These are phyloP conservation scores for Pampusana beccarii DNA, from an alignment of 2,113 vertebrate species.

Conservation along the genomic window DNA sequence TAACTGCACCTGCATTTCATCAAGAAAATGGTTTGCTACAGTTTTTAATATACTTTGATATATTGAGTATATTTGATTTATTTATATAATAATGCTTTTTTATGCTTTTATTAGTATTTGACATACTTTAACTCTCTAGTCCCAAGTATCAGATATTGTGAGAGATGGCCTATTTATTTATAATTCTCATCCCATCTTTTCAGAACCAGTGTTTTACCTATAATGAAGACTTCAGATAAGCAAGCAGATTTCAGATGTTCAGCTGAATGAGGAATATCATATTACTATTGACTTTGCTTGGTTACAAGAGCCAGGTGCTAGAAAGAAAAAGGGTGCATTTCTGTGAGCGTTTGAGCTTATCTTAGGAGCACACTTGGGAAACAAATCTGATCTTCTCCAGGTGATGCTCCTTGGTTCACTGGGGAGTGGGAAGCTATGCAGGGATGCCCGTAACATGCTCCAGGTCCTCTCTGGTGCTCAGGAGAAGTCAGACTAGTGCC, in stretches of 20 bases:
- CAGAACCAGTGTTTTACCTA: background rate
- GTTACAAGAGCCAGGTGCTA: background rate
- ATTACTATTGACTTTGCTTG: background rate
- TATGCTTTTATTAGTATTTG: conserved; percentile 9
- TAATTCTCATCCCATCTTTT: background rate
- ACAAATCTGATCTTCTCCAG: background rate
- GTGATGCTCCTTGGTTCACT: background rate
- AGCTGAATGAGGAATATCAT: background rate
- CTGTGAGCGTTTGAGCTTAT: background rate
- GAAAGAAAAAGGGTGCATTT: background rate
- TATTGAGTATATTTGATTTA: conserved; percentile 34
- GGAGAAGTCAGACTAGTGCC: background rate
- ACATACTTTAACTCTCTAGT: background rate
- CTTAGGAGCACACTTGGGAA: background rate
- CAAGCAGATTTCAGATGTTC: background rate
- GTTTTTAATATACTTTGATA: conserved; percentile 52
- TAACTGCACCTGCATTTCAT: conserved; percentile 58
- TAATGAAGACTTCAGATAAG: background rate
- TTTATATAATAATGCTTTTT: conserved; percentile 26
- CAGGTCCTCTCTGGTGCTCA: background rate
- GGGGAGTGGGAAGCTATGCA: background rate
- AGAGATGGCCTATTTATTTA: background rate
- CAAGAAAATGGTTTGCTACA: conserved; percentile 31
- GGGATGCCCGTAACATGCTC: accelerated
- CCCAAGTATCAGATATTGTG: background rate